Conservation (phyloP, 2,797 vertebrate species). For the Clarias fuscus region DNA sequence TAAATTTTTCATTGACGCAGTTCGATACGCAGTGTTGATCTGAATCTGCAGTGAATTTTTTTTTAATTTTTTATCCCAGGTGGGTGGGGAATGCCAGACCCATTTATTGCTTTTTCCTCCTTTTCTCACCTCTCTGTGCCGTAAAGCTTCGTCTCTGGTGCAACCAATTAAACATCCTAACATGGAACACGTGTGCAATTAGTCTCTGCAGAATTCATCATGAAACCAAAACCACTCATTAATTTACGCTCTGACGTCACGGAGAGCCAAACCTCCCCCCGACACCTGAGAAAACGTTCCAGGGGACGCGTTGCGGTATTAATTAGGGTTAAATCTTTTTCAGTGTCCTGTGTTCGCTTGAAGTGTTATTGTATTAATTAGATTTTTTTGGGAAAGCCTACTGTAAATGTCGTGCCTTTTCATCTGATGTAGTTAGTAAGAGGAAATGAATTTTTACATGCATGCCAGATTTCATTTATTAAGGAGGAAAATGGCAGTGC, state of each 20-base stretch:
- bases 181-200: slow-evolving; percentile 57
- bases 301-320: slow-evolving; percentile 51
- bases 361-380: slow-evolving; percentile 11
- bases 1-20: slow-evolving; percentile 13
- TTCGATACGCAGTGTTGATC: slow-evolving; percentile 42
- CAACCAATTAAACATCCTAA: slow-evolving; percentile 55
- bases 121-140: slow-evolving; percentile 54
- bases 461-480: not conserved
- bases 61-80: slow-evolving; percentile 35
- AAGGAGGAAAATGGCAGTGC: not conserved
- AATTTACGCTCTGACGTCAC: slow-evolving; percentile 34
- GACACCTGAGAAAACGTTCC: slow-evolving; percentile 47
- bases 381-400: slow-evolving; percentile 29
- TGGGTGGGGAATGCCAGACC: slow-evolving; percentile 38
- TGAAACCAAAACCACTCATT: slow-evolving; percentile 43
- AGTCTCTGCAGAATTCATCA: slow-evolving; percentile 51
- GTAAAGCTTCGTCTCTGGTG: slow-evolving; percentile 53
- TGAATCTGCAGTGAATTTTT: slow-evolving; percentile 54
- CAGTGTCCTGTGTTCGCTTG: not conserved
- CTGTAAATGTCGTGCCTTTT: slow-evolving; percentile 45
- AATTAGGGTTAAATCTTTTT: slow-evolving; percentile 45
- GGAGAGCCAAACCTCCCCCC: slow-evolving; percentile 31
- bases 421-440: slow-evolving; percentile 7
- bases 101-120: slow-evolving; percentile 52
- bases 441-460: not conserved